Evolutionary conservation across 2,888 invertebrate species (phyloP), one percentile per base, ranked within the genome.

Genomic region (Diplolepis rosae): DNA sequence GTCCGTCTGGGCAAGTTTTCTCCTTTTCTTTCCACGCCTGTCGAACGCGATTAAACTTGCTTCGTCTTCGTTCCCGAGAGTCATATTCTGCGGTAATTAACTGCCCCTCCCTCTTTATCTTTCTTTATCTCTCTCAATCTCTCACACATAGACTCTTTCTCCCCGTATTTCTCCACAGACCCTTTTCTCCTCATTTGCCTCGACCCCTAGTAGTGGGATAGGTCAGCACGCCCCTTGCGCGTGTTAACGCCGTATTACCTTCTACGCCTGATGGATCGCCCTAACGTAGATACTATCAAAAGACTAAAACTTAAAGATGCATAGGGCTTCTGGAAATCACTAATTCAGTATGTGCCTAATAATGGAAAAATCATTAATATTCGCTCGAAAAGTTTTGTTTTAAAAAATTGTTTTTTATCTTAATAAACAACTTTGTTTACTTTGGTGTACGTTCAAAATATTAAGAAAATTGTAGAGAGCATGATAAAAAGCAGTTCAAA

Each of bases 1-100:
- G 87, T 84, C 86, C 85, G 84, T 81, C 84, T 81, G 79, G 78
- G 73, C 72, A 74, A 69, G 30, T 72, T 70, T 45, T 70, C 66
- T 66, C 48, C 70, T 65, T 32, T 65, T 68, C 54, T 67, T 70
- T 68, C 70, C 71, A 52, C 70, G 72, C 71, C 75, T 70, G 74
- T 74, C 75, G 69, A 71, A 73, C 66, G 72, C 72, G 72, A 77
- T 77, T 74, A 69, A 71, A 65, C 70, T 50, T 66, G 56, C 48
- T 68, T 22, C 30, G 9, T 72, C 71, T 67, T 71, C 66, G 52
- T 67, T 73, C 66, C 52, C 65, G 67, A 32, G 54, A 74, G 69
- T 74, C 68, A 71, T 71, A 72, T 73, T 65, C 48, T 45, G 71
- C 61, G 68, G 71, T 75, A 77, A 77, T 77, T 77, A 73, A 73